These are phyloP conservation scores for Onchidella celtica DNA, from an alignment of 2,888 invertebrate genomes.

Conservation along the genomic window DNA sequence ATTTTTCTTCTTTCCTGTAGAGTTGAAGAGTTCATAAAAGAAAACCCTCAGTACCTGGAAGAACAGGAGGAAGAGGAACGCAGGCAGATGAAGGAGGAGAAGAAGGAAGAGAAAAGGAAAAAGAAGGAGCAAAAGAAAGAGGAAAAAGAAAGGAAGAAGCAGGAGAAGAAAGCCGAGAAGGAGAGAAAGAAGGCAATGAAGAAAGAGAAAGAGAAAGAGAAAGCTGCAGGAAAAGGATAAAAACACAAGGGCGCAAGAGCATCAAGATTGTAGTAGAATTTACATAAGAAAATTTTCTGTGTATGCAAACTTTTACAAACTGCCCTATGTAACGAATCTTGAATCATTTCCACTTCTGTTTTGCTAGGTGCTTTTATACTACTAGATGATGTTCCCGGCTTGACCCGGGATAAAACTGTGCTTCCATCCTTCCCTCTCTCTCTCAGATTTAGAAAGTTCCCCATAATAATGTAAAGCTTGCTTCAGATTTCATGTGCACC, in stretches of 20 bases:
- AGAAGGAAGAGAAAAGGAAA: neutral
- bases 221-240: neutral
- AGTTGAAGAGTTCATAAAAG: neutral
- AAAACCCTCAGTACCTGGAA: neutral
- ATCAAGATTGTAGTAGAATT: no score
- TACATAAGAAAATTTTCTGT: no score
- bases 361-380: no score
- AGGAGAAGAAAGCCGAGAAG: neutral
- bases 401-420: no score
- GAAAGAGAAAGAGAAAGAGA: neutral
- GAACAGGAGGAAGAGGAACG: constrained; percentile 9
- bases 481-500: no score
- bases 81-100: neutral
- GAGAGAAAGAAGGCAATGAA: neutral
- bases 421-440: no score
- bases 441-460: no score
- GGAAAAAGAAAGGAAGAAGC: constrained; percentile 14
- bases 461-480: no score
- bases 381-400: no score
- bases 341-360: no score
- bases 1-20: neutral
- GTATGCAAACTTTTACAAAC: no score
- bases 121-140: constrained; percentile 6
- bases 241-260: neutral
- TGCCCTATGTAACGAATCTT: no score